Percentiles rank a stretch among this genome's conserved stretches.
Conservation (phyloP, 1,140 invertebrate species). For the Drosophila neocordata region DNA sequence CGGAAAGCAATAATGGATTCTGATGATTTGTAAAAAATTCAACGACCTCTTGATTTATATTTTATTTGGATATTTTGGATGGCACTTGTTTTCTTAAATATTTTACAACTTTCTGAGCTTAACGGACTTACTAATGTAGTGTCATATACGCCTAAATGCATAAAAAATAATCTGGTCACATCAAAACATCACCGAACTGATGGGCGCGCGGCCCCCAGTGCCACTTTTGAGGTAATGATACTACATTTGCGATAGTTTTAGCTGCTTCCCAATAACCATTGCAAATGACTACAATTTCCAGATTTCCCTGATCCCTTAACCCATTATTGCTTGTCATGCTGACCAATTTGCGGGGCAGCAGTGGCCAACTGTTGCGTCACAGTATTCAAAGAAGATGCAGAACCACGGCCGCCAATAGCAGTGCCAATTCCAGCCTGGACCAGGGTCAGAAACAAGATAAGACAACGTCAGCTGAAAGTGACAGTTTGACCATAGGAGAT, state of each 20-base stretch:
- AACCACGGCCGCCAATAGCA: slow-evolving; percentile 22
- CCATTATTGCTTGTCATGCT: slow-evolving; percentile 23
- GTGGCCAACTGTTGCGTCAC: slow-evolving; percentile 56
- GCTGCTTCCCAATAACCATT: neutral
- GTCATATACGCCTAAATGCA: neutral
- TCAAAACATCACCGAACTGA: neutral
- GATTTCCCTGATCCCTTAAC: neutral
- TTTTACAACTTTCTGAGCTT: too few relatives aligned
- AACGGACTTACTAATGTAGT: neutral
- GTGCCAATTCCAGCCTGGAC: slow-evolving; percentile 4
- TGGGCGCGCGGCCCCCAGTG: neutral
- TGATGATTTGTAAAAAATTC: neutral
- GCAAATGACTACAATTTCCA: neutral
- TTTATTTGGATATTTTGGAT: too few relatives aligned
- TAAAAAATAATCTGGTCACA: neutral
- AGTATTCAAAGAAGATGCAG: slow-evolving; percentile 19
- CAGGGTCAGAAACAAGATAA: neutral
- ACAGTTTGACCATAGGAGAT: slow-evolving; percentile 89
- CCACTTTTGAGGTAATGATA: neutral
- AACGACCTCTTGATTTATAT: neutral
- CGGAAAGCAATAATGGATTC: neutral
- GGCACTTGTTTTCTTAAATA: too few relatives aligned
- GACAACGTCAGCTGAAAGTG: slow-evolving; percentile 19
- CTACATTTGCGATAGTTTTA: neutral
- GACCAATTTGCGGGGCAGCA: slow-evolving; percentile 23